Conservation (phyloP, 2,888 invertebrate genomes). For the Watsonalla cultraria region DNA sequence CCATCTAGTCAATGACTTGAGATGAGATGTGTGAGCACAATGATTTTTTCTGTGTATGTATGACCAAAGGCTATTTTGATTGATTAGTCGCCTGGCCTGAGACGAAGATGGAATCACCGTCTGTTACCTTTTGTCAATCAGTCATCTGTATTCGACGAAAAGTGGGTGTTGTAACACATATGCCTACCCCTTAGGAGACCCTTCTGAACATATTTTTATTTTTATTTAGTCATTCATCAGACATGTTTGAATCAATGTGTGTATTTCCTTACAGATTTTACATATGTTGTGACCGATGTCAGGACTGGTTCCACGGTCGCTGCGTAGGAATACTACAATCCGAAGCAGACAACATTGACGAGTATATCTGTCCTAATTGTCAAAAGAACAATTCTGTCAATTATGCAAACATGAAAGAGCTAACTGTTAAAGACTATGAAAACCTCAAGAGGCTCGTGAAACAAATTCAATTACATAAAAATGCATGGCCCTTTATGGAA, state of each 20-base stretch:
- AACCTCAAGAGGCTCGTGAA: constrained; percentile 91
- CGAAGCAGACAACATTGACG: constrained; percentile 96
- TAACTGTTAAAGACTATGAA: constrained; percentile 88
- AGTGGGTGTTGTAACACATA: no score
- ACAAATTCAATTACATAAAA: constrained; percentile 95
- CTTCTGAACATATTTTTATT: no score
- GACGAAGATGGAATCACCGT: no score
- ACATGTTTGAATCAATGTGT: constrained; percentile 4
- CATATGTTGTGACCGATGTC: constrained; percentile 98
- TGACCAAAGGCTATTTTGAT: no score
- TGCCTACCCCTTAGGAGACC: no score
- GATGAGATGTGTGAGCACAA: no score
- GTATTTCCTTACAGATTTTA: constrained; percentile 87
- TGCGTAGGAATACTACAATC: constrained; percentile 97
- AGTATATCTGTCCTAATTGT: constrained; percentile 98
- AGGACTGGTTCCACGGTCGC: constrained; percentile 99
- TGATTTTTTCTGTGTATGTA: no score
- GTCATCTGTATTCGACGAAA: no score
- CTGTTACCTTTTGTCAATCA: no score
- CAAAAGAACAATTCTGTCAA: constrained; percentile 93
- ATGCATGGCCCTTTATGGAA: constrained; percentile 98
- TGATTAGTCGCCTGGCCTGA: no score
- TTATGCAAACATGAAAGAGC: constrained; percentile 92
- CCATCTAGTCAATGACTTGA: no score
- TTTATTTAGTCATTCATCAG: no score